phyloP scores from a whole-genome alignment of 2,113 vertebrate genomes.

The Labrus mixtus region DNA sequence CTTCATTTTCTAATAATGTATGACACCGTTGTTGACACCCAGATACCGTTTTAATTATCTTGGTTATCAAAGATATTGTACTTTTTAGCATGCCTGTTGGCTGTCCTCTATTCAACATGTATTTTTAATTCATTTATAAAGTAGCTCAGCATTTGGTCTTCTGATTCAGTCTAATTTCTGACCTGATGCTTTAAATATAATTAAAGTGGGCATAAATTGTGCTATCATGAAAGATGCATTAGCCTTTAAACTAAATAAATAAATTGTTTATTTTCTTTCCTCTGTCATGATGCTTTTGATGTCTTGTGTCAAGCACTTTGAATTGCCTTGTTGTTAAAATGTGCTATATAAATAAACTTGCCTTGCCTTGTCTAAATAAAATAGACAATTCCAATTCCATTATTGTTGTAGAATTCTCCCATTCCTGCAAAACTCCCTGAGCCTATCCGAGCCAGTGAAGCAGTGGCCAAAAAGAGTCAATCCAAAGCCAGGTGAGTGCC shows the following conservation, averaged over 20 bases:
- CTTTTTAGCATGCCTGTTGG: no score
- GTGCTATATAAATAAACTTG: no score
- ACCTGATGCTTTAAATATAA: background rate
- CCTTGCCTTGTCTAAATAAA: no score
- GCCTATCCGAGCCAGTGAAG: conserved; percentile 95
- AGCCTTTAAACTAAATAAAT: background rate
- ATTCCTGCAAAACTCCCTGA: conserved; percentile 96
- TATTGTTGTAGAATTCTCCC: conserved; percentile 85
- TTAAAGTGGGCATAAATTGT: conserved; percentile 5
- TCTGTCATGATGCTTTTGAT: no score
- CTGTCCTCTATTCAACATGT: no score
- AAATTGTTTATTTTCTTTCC: no score
- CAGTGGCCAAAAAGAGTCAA: conserved; percentile 96
- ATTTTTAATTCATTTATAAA: no score
- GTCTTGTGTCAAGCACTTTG: no score
- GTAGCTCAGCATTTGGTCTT: no score
- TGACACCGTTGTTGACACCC: background rate
- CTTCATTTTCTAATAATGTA: background rate
- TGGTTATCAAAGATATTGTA: no score
- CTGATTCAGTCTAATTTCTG: conserved; percentile 13
- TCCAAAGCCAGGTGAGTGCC: conserved; percentile 93
- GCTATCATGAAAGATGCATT: conserved; percentile 1
- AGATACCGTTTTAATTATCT: no score
- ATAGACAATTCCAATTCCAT: conserved; percentile 22
- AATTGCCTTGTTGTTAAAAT: no score